Evolutionary conservation across 2,888 invertebrate genomes (phyloP).

Genomic region (Bugula neritina): DNA sequence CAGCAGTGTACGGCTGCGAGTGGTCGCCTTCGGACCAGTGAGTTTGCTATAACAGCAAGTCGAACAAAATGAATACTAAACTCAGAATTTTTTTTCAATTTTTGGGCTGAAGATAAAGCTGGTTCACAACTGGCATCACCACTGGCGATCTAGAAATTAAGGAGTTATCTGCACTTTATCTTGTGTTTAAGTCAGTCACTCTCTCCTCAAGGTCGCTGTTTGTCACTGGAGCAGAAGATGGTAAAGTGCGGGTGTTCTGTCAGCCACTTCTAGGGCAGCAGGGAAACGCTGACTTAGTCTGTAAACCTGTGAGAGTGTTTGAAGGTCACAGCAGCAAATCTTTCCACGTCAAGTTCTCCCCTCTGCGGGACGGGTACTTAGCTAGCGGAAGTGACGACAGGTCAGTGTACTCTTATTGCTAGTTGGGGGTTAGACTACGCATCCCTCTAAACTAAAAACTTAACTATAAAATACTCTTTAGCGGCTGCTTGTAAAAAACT

Average conservation of each 20-base stretch:
- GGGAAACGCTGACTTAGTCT: slow-evolving; percentile 17
- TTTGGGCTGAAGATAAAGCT: too few relatives aligned
- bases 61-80: too few relatives aligned
- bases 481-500: too few relatives aligned
- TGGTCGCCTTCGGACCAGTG: slow-evolving; percentile 54
- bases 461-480: too few relatives aligned
- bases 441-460: too few relatives aligned
- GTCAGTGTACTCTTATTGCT: slow-evolving; percentile 35
- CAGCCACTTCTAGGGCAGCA: slow-evolving; percentile 38
- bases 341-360: slow-evolving; percentile 54
- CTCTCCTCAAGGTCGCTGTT: slow-evolving; percentile 39
- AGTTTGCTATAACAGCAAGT: too few relatives aligned
- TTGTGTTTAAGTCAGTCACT: too few relatives aligned
- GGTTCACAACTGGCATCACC: too few relatives aligned
- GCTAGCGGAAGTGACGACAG: slow-evolving; percentile 55
- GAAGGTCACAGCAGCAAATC: slow-evolving; percentile 53
- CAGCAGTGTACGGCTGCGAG: slow-evolving; percentile 53
- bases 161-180: too few relatives aligned
- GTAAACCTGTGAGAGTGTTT: slow-evolving; percentile 48
- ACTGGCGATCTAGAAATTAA: too few relatives aligned
- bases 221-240: slow-evolving; percentile 55
- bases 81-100: too few relatives aligned
- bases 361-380: slow-evolving; percentile 50
- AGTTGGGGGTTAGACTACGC: too few relatives aligned
- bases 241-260: slow-evolving; percentile 49